These are phyloP conservation scores for Branchinecta lynchi DNA, from an alignment of 1,140 invertebrate species.

Conservation along the genomic window DNA sequence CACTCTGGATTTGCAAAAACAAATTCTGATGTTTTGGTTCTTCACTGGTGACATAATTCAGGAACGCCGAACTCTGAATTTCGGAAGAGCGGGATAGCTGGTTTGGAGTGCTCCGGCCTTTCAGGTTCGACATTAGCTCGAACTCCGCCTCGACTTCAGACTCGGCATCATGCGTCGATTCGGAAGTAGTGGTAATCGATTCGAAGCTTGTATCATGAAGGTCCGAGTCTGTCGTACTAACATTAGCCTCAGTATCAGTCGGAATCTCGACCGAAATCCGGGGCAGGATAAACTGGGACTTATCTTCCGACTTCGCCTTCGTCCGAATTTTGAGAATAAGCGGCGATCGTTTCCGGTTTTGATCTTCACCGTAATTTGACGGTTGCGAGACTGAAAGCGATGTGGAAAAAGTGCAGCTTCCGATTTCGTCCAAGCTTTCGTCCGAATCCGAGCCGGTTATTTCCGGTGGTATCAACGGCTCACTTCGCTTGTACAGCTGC, in stretches of 20 bases:
- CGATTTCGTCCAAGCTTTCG: not conserved
- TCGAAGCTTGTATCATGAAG: conserved; percentile 1
- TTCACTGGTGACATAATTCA: conserved; percentile 2
- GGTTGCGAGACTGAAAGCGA: not conserved
- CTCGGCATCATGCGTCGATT: not conserved
- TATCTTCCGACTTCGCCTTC: not conserved
- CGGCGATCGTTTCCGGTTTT: not conserved
- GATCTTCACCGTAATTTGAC: not conserved
- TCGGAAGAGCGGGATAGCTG: not conserved
- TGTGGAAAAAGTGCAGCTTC: not conserved
- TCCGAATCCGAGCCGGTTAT: not conserved
- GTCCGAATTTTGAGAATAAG: not conserved
- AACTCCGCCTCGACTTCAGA: not conserved
- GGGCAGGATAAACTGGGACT: not conserved
- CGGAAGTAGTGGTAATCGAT: not conserved
- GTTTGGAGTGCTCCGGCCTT: not conserved
- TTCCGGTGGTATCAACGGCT: not conserved
- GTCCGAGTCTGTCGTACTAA: not conserved
- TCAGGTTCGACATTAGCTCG: not conserved
- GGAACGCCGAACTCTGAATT: conserved; percentile 5
- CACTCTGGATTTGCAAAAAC: not conserved
- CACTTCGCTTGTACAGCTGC: not conserved
- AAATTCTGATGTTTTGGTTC: conserved; percentile 4
- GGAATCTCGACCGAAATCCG: not conserved
- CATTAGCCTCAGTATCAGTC: not conserved